These are phyloP conservation scores for Lophius piscatorius DNA, from an alignment of 2,113 vertebrate species.

Conservation along the genomic window DNA sequence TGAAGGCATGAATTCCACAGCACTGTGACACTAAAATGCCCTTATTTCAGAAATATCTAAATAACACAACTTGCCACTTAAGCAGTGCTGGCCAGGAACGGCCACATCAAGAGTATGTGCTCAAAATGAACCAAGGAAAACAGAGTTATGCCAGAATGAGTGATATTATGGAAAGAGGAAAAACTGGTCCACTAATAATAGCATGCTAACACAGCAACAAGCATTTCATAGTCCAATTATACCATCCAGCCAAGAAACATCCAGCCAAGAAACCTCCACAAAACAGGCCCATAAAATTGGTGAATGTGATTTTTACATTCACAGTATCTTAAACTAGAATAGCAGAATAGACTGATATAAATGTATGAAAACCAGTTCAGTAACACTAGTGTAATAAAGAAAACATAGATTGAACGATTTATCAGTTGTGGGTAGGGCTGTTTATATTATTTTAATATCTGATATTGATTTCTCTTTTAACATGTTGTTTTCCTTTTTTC, in stretches of 20 bases:
- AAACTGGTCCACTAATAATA: constrained; percentile 66
- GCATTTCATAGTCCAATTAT: constrained; percentile 52
- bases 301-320: too few relatives aligned
- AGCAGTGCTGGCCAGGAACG: constrained; percentile 66
- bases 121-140: constrained; percentile 69
- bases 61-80: constrained; percentile 64
- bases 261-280: constrained; percentile 9
- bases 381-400: neutral
- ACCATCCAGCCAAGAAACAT: constrained; percentile 46
- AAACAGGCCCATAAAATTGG: constrained; percentile 39
- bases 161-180: constrained; percentile 65
- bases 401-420: too few relatives aligned
- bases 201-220: constrained; percentile 51
- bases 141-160: constrained; percentile 65
- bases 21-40: constrained; percentile 45
- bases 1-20: constrained; percentile 48
- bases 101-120: constrained; percentile 62
- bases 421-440: too few relatives aligned
- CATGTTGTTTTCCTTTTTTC: too few relatives aligned
- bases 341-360: too few relatives aligned
- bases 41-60: constrained; percentile 66
- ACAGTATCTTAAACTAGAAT: too few relatives aligned
- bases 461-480: too few relatives aligned
- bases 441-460: too few relatives aligned
- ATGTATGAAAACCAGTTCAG: constrained; percentile 3